phyloP scores from a whole-genome alignment of 2,113 vertebrate species.

The Phrynosoma platyrhinos region DNA sequence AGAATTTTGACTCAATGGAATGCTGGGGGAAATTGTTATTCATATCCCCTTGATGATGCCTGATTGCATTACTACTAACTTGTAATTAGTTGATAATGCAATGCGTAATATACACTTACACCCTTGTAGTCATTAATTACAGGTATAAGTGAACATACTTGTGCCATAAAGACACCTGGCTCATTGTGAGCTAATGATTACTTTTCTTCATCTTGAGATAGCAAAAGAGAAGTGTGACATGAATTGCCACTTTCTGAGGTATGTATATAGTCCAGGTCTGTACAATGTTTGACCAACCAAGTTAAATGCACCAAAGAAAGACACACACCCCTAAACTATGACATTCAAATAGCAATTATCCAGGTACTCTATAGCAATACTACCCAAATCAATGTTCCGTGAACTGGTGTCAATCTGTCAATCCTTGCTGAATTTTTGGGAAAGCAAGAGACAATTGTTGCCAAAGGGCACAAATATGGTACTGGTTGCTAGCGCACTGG shows the following conservation, averaged over 20 bases:
- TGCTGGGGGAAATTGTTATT: background rate
- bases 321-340: background rate
- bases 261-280: background rate
- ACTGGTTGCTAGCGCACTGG: too few relatives aligned
- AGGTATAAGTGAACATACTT: background rate
- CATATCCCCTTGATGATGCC: background rate
- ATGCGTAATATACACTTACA: background rate
- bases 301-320: background rate
- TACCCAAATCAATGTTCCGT: too few relatives aligned
- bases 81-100: background rate
- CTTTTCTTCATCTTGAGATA: background rate
- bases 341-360: too few relatives aligned
- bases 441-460: too few relatives aligned
- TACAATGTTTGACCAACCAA: background rate
- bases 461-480: too few relatives aligned
- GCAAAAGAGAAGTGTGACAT: background rate
- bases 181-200: conserved; percentile 1
- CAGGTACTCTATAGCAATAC: too few relatives aligned
- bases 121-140: background rate
- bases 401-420: background rate
- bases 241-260: background rate
- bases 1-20: background rate
- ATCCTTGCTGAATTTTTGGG: background rate
- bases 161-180: background rate
- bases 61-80: background rate